Evolutionary conservation across 2,888 invertebrate species (phyloP).

Genomic region (Dryococelus australis): DNA sequence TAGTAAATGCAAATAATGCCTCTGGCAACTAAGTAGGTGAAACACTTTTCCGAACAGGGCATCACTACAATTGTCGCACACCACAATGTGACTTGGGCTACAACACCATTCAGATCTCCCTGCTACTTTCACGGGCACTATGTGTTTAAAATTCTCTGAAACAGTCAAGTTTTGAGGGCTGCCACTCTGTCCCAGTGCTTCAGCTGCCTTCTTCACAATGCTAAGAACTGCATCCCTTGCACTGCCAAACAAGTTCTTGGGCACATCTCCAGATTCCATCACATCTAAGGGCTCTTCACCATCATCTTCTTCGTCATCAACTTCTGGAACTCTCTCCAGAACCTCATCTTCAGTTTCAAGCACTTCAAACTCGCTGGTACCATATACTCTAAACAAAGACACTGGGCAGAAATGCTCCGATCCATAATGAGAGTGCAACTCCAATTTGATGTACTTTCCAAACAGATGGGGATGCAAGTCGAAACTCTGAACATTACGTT

Average conservation of each 20-base stretch:
- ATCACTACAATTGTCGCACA: slow-evolving; percentile 78
- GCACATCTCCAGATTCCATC: slow-evolving; percentile 62
- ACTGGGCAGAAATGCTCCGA: slow-evolving; percentile 98
- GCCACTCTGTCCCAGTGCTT: slow-evolving; percentile 78
- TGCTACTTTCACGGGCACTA: not conserved
- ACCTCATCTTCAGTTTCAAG: slow-evolving; percentile 81
- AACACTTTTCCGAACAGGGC: slow-evolving; percentile 75
- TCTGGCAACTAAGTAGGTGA: slow-evolving; percentile 67
- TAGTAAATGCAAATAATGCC: slow-evolving; percentile 28
- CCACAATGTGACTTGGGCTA: slow-evolving; percentile 76
- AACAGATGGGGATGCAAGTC: slow-evolving; percentile 70
- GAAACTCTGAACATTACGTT: slow-evolving; percentile 86
- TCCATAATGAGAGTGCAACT: slow-evolving; percentile 93
- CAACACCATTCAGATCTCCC: slow-evolving; percentile 61
- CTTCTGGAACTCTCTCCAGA: slow-evolving; percentile 62
- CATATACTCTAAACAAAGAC: slow-evolving; percentile 92
- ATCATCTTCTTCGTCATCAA: slow-evolving; percentile 48
- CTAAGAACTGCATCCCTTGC: slow-evolving; percentile 91
- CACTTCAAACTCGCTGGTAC: slow-evolving; percentile 91
- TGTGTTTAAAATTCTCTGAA: not conserved
- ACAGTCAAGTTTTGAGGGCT: slow-evolving; percentile 56
- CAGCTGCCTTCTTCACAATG: slow-evolving; percentile 91
- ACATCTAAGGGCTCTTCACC: slow-evolving; percentile 54
- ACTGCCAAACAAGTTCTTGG: slow-evolving; percentile 81
- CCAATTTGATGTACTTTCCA: slow-evolving; percentile 58